phyloP scores from a whole-genome alignment of 1,140 invertebrate genomes.

The Ips nitidus region DNA sequence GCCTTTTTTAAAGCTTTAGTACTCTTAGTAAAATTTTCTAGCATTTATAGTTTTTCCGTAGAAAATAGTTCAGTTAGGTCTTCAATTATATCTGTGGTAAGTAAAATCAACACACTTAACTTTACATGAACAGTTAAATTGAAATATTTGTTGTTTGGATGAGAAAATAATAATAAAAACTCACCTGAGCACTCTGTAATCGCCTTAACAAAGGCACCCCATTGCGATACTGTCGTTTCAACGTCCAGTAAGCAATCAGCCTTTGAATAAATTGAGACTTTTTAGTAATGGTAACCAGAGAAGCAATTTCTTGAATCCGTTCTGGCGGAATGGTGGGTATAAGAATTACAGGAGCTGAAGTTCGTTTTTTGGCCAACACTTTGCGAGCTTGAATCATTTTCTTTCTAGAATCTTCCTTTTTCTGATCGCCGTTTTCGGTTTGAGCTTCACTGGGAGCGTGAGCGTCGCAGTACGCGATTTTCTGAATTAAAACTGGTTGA shows the following conservation, averaged over 20 bases:
- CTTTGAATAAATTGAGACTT: constrained; percentile 87
- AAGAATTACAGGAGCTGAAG: constrained; percentile 86
- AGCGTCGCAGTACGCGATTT: constrained; percentile 94
- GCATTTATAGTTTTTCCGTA: too few species aligned
- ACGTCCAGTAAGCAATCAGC: constrained; percentile 90
- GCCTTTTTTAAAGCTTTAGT: too few species aligned
- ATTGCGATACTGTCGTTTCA: constrained; percentile 93
- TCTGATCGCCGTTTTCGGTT: constrained; percentile 39
- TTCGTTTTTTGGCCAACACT: constrained; percentile 76
- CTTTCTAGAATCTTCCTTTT: constrained; percentile 58
- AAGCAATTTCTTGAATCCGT: constrained; percentile 82
- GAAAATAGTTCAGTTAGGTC: too few species aligned
- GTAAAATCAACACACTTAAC: too few species aligned
- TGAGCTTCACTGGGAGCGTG: constrained; percentile 90
- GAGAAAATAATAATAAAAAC: not conserved
- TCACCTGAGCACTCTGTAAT: constrained; percentile 67
- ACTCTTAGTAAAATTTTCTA: too few species aligned
- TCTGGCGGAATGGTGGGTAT: constrained; percentile 93
- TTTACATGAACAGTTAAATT: too few species aligned
- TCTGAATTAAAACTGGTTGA: constrained; percentile 80
- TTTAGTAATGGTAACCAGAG: constrained; percentile 67
- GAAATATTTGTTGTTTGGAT: too few species aligned
- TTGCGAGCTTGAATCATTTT: constrained; percentile 80
- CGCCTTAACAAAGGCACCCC: constrained; percentile 91
- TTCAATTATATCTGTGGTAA: too few species aligned